These are phyloP conservation scores for Drosophila anceps DNA, from an alignment of 2,888 invertebrate species.

Conservation along the genomic window DNA sequence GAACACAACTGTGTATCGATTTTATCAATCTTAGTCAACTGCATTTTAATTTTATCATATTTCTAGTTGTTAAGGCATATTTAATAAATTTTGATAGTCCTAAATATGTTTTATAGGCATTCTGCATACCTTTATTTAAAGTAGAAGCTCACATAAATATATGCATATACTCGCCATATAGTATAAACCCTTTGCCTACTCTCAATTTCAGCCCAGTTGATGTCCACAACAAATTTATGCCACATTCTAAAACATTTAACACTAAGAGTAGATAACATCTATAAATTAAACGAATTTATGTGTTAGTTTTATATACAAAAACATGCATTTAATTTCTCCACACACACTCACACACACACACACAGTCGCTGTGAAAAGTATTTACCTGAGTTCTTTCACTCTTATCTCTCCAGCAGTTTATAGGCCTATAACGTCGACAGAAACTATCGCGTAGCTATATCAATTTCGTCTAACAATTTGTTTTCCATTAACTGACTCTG, in stretches of 20 bases:
- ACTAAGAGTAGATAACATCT: not conserved
- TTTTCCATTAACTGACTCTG: conserved; percentile 63
- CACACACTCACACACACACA: not conserved
- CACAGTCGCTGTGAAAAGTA: conserved; percentile 2
- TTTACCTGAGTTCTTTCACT: conserved; percentile 10
- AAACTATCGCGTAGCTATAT: conserved; percentile 38
- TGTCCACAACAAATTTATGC: not conserved
- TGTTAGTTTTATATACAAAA: conserved; percentile 2
- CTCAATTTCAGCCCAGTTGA: not conserved
- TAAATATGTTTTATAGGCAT: not conserved
- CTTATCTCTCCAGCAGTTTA: conserved; percentile 24
- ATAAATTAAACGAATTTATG: conserved; percentile 18
- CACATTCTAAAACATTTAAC: conserved; percentile 6
- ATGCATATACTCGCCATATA: not conserved
- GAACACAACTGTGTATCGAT: too few species aligned
- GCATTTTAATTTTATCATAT: not conserved
- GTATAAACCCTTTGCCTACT: too few species aligned
- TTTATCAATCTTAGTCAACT: not conserved
- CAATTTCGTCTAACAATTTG: conserved; percentile 72
- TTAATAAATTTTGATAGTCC: not conserved
- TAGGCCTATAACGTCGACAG: not conserved
- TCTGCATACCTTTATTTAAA: not conserved
- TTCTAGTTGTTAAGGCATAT: not conserved
- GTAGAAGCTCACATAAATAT: not conserved
- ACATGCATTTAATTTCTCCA: not conserved